Conservation (phyloP, 2,113 vertebrate genomes). For the Oreochromis aureus region DNA sequence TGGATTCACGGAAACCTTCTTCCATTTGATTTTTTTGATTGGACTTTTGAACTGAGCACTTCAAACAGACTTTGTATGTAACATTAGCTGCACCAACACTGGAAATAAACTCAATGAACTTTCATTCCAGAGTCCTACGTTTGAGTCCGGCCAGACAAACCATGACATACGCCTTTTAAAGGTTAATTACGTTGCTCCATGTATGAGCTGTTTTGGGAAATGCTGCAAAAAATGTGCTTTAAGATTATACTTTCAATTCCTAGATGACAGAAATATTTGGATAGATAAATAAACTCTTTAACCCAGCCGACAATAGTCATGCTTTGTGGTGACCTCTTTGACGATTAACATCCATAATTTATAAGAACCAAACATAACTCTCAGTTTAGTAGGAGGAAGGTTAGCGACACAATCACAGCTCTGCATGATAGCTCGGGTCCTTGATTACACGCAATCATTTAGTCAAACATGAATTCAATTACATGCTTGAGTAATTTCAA, state of each 20-base stretch:
- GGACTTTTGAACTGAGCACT: background rate
- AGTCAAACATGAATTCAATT: slow-evolving; percentile 20
- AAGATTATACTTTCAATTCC: background rate
- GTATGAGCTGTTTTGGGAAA: background rate
- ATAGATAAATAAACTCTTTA: background rate
- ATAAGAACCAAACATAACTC: background rate
- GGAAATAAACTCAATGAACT: background rate
- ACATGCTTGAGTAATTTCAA: background rate
- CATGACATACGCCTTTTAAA: background rate
- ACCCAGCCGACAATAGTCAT: background rate
- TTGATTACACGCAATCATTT: slow-evolving; percentile 33
- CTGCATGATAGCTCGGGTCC: background rate
- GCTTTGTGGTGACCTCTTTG: background rate
- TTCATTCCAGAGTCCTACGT: background rate
- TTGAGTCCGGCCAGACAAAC: background rate
- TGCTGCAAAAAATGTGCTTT: background rate
- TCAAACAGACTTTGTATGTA: background rate
- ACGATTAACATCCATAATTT: slow-evolving; percentile 22
- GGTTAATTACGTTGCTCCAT: background rate
- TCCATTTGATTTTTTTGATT: background rate
- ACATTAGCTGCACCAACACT: background rate
- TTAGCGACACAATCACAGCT: slow-evolving; percentile 26
- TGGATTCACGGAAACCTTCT: background rate
- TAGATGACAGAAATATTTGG: background rate
- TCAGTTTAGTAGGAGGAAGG: background rate